These are phyloP conservation scores for Ganaspis brasiliensis DNA, from an alignment of 2,888 invertebrate species.

Conservation along the genomic window DNA sequence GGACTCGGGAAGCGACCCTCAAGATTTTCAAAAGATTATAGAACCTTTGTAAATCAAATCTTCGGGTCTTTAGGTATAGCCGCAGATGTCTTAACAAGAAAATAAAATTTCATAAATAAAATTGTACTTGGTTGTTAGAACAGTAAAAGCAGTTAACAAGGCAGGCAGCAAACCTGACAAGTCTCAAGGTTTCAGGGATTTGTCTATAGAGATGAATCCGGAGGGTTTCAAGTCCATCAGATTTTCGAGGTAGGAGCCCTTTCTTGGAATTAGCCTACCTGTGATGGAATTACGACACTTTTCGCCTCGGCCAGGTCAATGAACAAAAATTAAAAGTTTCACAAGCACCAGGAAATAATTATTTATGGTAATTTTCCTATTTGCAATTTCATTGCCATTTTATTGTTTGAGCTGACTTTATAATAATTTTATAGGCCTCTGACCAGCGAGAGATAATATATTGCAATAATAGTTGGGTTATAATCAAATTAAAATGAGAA, in stretches of 20 bases:
- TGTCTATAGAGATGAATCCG: neutral
- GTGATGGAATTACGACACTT: slow-evolving; percentile 2
- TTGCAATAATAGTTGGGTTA: neutral
- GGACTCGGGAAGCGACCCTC: neutral
- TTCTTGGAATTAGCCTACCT: slow-evolving; percentile 15
- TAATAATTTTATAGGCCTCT: too few species aligned
- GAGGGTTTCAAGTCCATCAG: slow-evolving; percentile 4
- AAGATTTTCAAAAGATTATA: neutral
- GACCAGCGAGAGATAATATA: neutral
- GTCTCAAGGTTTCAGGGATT: slow-evolving; percentile 8
- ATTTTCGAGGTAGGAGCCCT: slow-evolving; percentile 1
- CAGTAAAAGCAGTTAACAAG: slow-evolving; percentile 19
- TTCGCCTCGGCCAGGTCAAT: neutral
- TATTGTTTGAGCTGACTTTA: neutral
- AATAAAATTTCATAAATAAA: slow-evolving; percentile 20
- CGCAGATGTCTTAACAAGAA: neutral
- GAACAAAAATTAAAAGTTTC: slow-evolving; percentile 2
- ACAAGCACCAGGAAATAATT: neutral
- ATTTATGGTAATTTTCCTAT: neutral
- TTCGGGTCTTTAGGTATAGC: neutral
- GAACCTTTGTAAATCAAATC: slow-evolving; percentile 31
- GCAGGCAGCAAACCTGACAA: slow-evolving; percentile 3
- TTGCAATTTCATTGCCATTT: too few species aligned
- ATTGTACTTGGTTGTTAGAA: slow-evolving; percentile 17
- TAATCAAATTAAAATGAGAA: neutral